Evolutionary conservation across 2,113 vertebrate species (phyloP).

Genomic region (Notechis scutatus): DNA sequence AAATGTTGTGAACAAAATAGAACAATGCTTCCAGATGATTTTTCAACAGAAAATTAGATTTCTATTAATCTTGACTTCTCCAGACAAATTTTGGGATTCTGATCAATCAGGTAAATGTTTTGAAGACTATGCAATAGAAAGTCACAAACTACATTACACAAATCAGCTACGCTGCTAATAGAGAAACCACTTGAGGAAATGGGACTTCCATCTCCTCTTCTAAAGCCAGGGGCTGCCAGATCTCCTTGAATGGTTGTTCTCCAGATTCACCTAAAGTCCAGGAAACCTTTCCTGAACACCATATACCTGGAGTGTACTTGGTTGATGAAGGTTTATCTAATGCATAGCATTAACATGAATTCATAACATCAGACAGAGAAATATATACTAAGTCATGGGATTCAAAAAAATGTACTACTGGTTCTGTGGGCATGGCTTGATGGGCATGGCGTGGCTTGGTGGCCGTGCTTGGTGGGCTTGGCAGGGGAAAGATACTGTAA

Average conservation of each 20-base stretch:
- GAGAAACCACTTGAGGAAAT: too few relatives aligned
- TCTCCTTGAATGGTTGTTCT: not conserved
- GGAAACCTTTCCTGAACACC: not conserved
- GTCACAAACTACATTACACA: not conserved
- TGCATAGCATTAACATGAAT: not conserved
- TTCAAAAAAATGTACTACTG: too few relatives aligned
- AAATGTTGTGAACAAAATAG: not conserved
- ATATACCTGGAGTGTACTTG: not conserved
- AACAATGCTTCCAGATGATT: not conserved
- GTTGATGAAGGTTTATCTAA: not conserved
- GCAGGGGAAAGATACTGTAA: too few relatives aligned
- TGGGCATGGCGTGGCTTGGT: too few relatives aligned
- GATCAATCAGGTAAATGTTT: not conserved
- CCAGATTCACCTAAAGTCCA: not conserved
- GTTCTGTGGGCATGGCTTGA: too few relatives aligned
- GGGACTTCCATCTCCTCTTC: not conserved
- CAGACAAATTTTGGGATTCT: not conserved
- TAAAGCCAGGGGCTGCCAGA: too few relatives aligned
- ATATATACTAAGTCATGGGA: not conserved
- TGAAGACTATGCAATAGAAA: not conserved
- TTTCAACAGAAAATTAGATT: not conserved
- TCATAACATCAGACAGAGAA: not conserved
- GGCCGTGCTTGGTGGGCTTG: too few relatives aligned
- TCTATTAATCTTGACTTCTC: not conserved
- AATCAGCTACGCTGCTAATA: not conserved